These are phyloP conservation scores for Bothrops jararaca DNA, from an alignment of 2,113 vertebrate genomes.

Conservation along the genomic window DNA sequence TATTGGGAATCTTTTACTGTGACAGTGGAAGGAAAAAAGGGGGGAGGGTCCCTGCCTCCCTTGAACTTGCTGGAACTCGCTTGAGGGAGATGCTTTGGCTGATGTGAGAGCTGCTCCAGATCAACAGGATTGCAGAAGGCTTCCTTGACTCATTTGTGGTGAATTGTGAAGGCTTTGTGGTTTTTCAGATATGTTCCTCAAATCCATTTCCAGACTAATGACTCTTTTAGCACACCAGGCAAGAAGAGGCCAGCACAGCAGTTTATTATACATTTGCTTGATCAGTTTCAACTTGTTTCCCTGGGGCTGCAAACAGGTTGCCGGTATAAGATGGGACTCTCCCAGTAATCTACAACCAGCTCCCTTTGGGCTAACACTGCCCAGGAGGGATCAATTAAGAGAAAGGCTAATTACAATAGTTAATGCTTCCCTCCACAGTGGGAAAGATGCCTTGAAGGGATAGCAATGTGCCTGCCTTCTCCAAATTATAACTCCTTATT, in stretches of 20 bases:
- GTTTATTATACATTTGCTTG: background rate
- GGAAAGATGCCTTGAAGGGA: too few species aligned
- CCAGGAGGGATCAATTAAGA: background rate
- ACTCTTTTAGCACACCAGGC: background rate
- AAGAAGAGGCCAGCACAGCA: background rate
- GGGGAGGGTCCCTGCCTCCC: background rate
- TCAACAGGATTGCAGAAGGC: background rate
- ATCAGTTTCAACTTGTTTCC: background rate
- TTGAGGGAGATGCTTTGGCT: background rate
- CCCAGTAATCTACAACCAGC: background rate
- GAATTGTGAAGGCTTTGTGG: background rate
- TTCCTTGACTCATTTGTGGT: background rate
- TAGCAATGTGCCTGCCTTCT: too few species aligned
- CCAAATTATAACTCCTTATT: background rate
- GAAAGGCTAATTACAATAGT: background rate
- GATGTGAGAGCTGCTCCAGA: background rate
- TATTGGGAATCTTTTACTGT: background rate
- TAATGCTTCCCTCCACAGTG: background rate
- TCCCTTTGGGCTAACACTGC: background rate
- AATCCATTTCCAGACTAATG: background rate
- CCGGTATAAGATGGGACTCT: background rate
- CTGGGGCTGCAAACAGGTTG: background rate
- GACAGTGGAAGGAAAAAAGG: background rate
- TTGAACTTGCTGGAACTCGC: background rate
- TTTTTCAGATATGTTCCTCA: background rate